Evolutionary conservation across 2,888 invertebrate genomes (phyloP).

Genomic region (Tricholauxania praeusta): DNA sequence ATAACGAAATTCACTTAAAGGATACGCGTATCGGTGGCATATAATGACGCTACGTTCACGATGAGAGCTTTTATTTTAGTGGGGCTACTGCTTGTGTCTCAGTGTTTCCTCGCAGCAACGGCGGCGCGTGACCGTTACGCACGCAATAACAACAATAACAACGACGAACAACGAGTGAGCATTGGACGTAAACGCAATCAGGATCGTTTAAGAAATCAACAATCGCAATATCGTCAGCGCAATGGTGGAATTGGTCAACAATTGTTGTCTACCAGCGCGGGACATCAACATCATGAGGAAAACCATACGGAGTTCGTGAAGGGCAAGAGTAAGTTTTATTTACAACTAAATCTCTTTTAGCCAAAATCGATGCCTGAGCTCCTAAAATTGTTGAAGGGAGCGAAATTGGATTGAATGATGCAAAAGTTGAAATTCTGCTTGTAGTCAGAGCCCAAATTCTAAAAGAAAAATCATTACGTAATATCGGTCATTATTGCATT

Average conservation of each 20-base stretch:
- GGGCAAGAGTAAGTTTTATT: slow-evolving; percentile 79
- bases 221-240: slow-evolving; percentile 47
- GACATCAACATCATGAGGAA: slow-evolving; percentile 61
- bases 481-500: too few species aligned
- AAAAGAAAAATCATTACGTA: too few species aligned
- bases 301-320: slow-evolving; percentile 78
- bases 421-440: too few species aligned
- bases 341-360: background rate
- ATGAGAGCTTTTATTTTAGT: slow-evolving; percentile 55
- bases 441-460: too few species aligned
- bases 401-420: too few species aligned
- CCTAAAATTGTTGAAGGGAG: too few species aligned
- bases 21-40: slow-evolving; percentile 25
- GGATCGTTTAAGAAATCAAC: slow-evolving; percentile 42
- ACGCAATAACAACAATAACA: slow-evolving; percentile 52
- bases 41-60: slow-evolving; percentile 46
- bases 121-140: slow-evolving; percentile 57
- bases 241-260: slow-evolving; percentile 59
- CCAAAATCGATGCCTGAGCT: background rate
- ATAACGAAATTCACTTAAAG: background rate
- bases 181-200: slow-evolving; percentile 49
- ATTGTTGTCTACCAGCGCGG: slow-evolving; percentile 52
- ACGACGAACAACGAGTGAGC: slow-evolving; percentile 34
- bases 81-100: slow-evolving; percentile 52
- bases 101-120: slow-evolving; percentile 54